Evolutionary conservation across 2,113 vertebrate genomes (phyloP), one percentile per base, ranked within the genome.

Genomic region (Progne subis): DNA sequence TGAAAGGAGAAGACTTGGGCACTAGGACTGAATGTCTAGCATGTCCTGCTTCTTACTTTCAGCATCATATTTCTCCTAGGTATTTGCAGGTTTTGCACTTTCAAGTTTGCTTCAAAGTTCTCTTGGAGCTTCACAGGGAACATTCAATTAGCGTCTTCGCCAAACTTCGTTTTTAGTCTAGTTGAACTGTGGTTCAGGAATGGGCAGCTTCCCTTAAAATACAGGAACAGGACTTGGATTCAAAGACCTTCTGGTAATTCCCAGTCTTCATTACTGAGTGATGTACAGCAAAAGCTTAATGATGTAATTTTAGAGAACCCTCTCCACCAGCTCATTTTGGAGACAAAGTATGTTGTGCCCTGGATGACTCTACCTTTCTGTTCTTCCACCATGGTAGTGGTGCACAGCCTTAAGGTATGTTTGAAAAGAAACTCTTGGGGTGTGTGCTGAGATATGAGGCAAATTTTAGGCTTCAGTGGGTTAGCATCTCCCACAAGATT

Each of bases 321-420:
- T n/a, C 14, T 63, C 11, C 24, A 47, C n/a, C 9, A 43, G 16
- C 20, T 86, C 15, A 25, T 57, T 88, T 79, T 76, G 56, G 55
- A 67, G 46, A n/a, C 0, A n/a, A 14, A 3, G 5, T 55, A 1
- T 47, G 7, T 6, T 47, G 16, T 59, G 70, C 9, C 4, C 9
- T n/a, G 9, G 14, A 56, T 5, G 16, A 19, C 32, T 50, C 29
- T 70, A 12, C 8, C 24, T 81, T 92, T 63, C n/a, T 60, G 6
- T 39, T 50, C 39, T 85, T 85, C 26, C 11, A 11, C 37, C 10
- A 59, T 59, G 11, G 9, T 47, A 46, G n/a, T 37, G n/a, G 19
- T 26, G 14, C 7, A 57, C 18, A 71, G 18, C 5, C 17, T 64
- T 71, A 56, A 60, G 11, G 19, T 64, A 11, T 12, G 3, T 84